Base-by-base conservation (phyloP, 2,113 vertebrate species). In the Saccopteryx bilineata region DNA sequence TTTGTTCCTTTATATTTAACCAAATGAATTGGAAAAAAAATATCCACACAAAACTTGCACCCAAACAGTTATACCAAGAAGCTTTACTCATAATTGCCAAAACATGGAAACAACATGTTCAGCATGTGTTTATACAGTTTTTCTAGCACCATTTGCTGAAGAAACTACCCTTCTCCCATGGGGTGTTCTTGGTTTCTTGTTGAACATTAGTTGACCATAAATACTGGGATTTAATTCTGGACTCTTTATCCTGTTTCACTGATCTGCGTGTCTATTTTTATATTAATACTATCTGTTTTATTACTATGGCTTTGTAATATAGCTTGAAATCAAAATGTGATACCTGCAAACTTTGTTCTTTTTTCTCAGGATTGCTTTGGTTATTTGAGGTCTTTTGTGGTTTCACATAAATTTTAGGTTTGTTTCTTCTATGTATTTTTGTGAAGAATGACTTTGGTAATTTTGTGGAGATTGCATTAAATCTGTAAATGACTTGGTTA, bases 21-120 rank as follows among this genome's bases (percentile, higher is more conserved):
- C 33, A 87, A 87, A 81, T 90, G n/a, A 72, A 39, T 10, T 82
- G 31, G 90, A 86, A 95, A 61, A 92, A 95, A 61, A 3, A 28
- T 39, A 10, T 60, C 63, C n/a, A 58, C 50, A 94, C 28, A 94
- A 95, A 84, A 69, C 52, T 14, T 69, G 11, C 28, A 81, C n/a
- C 76, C 13, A 48, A 91, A 60, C 86, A 18, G 76, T 86, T 86
- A 86, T 26, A 66, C 17, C 13, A 81, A 66, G 21, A 10, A 81
- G n/a, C 17, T 91, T 72, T 72, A 87, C 60, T 91, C 31, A 69
- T 84, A 91, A 56, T 58, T 76, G 7, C 66, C 54, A 33, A 93
- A 93, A 89, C 60, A 71, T 91, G 19, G n/a, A 84, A 81, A 52
- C 13, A 75, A 74, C 48, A 75, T 75, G 7, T 28, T 75, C 48